Evolutionary conservation across 2,113 vertebrate genomes (phyloP).

Genomic region (Thalassoma bifasciatum): DNA sequence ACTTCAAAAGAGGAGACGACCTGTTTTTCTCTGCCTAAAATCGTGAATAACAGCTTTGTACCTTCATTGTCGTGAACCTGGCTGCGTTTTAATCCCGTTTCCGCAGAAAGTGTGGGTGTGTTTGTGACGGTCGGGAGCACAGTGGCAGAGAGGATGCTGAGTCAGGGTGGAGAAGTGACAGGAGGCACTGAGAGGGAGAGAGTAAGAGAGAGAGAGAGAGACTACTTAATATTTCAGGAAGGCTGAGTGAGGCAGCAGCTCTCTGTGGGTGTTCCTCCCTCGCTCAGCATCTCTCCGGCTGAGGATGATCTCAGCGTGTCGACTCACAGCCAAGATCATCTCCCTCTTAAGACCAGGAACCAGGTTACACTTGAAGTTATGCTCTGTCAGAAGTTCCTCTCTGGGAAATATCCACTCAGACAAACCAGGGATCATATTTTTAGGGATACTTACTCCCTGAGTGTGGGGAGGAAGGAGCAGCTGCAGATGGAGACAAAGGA

Average conservation of each 20-base stretch:
- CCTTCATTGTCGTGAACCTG: too few species aligned
- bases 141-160: constrained; percentile 32
- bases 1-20: too few species aligned
- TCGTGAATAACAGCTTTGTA: too few species aligned
- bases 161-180: constrained; percentile 17
- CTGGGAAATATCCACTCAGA: neutral
- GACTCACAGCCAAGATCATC: neutral
- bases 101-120: too few species aligned
- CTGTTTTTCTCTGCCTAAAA: too few species aligned
- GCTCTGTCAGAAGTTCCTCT: too few species aligned
- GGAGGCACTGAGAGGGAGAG: neutral
- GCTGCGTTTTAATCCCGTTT: too few species aligned
- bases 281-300: neutral
- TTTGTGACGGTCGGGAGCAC: neutral
- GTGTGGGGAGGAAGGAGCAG: neutral
- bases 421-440: too few species aligned
- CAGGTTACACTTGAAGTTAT: neutral
- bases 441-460: neutral
- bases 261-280: neutral
- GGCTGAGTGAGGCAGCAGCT: constrained; percentile 16
- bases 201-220: neutral
- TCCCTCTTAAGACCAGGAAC: neutral
- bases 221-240: constrained; percentile 32
- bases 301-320: neutral
- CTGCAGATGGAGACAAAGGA: too few species aligned